Base-by-base conservation (phyloP, 2,888 invertebrate genomes). In the Pyrochroa serraticornis region DNA sequence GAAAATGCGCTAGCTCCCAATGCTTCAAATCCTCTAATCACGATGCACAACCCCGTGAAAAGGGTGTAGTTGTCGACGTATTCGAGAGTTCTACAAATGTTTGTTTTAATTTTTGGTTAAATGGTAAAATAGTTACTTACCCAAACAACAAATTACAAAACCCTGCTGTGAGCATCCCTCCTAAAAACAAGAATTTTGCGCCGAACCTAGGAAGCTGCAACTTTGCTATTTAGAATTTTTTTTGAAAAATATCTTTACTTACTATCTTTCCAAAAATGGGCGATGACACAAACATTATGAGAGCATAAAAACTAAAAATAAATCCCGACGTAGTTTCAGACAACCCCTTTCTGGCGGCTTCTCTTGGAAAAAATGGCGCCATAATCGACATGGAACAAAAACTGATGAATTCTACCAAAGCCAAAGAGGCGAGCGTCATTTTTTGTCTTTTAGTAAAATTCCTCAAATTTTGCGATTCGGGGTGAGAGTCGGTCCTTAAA, bases 301-400 rank as follows among this genome's bases (percentile, higher is more conserved):
- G 77, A n/a, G 91, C 91, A 73, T 90, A 91, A 70, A 89, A 87
- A 75, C 90, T 90, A 77, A 92, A 92, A 7, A 92, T 88, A 64
- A 91, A 82, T 2, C 91, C 92, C 45, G 88, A 86, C 70, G 86
- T 81, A 0, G 89, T 85, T 62, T 86, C 84, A 0, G 86, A 84
- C 64, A 90, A 83, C 14, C 90, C 91, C 75, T 91, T 91, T 47
- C 78, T 77, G 0, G 82, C 78, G 8, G 91, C 91, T 82, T 90
- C 90, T 64, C 83, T 80, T 1, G 91, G 90, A 75, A 90, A 91
- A 80, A 91, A 91, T 0, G 91, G 91, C 5, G 91, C 91, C 85
- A 91, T 87, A 55, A 91, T 86, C 42, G 90, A 90, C 87, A 90
- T 89, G 7, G 89, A 88, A 67, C 89, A 88, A 77, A 89, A 90